phyloP scores from a whole-genome alignment of 2,113 vertebrate genomes.

The Bubo blakistoni region DNA sequence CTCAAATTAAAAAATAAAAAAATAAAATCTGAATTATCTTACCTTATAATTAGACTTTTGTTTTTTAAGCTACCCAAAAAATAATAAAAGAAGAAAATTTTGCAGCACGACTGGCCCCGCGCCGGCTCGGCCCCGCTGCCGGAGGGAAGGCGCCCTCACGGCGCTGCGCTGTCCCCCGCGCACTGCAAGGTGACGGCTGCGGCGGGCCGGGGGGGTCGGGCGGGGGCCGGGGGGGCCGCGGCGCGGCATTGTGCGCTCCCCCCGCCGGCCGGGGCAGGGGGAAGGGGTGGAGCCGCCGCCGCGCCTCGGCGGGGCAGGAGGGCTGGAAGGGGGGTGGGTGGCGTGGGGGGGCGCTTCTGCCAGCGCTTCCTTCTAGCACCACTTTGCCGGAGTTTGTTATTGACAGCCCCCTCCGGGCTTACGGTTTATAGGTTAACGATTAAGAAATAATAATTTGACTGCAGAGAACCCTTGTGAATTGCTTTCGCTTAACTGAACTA shows the following conservation, averaged over 20 bases:
- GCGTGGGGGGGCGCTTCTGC: background rate
- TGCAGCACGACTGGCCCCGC: conserved; percentile 34
- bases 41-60: conserved; percentile 63
- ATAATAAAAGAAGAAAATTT: background rate
- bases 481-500: background rate
- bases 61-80: background rate
- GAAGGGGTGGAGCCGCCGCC: conserved; percentile 59
- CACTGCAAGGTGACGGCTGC: conserved; percentile 82
- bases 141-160: conserved; percentile 71
- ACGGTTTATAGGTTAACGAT: background rate
- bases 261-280: background rate
- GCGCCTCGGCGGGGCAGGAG: background rate
- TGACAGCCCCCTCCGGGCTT: background rate
- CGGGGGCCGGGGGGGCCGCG: background rate
- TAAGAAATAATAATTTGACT: background rate
- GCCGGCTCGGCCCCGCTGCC: conserved; percentile 37
- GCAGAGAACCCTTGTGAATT: background rate
- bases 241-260: background rate
- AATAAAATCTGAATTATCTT: conserved; percentile 30
- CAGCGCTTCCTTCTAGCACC: background rate
- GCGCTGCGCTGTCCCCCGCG: conserved; percentile 79
- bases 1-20: background rate
- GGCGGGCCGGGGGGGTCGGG: background rate
- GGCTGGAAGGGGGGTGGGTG: background rate
- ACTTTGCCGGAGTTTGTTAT: background rate